Evolutionary conservation across 92 coral and sea anemone species (phyloP).

Genomic region (Palythoa grandis): DNA sequence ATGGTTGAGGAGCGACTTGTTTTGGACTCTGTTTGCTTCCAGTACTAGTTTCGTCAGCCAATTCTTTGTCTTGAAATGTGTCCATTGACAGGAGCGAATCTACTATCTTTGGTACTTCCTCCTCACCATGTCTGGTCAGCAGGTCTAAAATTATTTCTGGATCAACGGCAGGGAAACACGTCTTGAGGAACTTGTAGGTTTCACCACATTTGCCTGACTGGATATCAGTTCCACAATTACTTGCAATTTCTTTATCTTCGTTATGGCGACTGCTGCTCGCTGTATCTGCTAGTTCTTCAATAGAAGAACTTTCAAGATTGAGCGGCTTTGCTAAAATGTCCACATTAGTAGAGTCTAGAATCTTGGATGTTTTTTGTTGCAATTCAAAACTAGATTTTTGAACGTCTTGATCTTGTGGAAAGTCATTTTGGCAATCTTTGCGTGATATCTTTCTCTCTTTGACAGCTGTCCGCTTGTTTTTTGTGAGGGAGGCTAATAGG

Average conservation of each 20-base stretch:
- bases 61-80: background rate
- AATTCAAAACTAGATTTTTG: slow-evolving; percentile 22
- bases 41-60: background rate
- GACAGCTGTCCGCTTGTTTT: slow-evolving; percentile 16
- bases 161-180: slow-evolving; percentile 81
- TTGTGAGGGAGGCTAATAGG: slow-evolving; percentile 13
- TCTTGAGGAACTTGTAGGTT: slow-evolving; percentile 69
- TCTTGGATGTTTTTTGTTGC: background rate
- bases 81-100: slow-evolving; percentile 60
- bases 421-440: background rate
- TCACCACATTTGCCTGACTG: slow-evolving; percentile 24
- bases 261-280: background rate
- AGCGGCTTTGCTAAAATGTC: background rate
- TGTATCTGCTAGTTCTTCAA: background rate
- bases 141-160: slow-evolving; percentile 35
- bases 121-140: slow-evolving; percentile 49
- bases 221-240: background rate
- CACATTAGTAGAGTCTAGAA: background rate
- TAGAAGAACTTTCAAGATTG: background rate
- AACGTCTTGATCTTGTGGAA: background rate
- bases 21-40: background rate
- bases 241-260: background rate
- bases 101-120: slow-evolving; percentile 66
- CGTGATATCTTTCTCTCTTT: background rate
- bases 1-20: background rate